Base-by-base conservation (phyloP, 1,140 invertebrate species). In the Pectinophora gossypiella region DNA sequence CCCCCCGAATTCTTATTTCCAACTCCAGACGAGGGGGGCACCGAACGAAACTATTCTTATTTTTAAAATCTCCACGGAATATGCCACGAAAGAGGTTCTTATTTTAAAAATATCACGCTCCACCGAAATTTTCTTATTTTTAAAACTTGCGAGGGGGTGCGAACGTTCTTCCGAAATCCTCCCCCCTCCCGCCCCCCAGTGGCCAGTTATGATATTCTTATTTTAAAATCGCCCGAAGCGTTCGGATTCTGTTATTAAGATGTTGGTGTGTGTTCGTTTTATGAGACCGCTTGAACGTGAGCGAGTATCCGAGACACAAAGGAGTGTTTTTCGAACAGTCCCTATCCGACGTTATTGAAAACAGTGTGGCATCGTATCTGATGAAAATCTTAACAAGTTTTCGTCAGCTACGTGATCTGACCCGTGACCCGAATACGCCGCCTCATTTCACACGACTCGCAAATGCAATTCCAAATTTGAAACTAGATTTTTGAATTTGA, bases 21-120 rank as follows among this genome's bases (percentile, higher is more conserved):
- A 85, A 79, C 79, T 80, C 82, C 82, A 85, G 82, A 85, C 82
- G 77, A 66, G 68, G 64, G 76, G 68, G 74, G 76, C 74, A 79
- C 82, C 78, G 76, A 18, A 40, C 76, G 73, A 86, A 86, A 86
- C 83, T 86, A 86, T 86, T 86, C 80, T 86, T 84, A 86, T 86
- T 86, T 40, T 86, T 81, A 86, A 84, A 86, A 85, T 81, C 78
- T 84, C 83, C 72, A 81, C 83, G 83, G 83, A 86, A 84, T 86
- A 86, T 79, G 83, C 78, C 78, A 77, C 78, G 78, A 80, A 77
- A 81, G 80, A 84, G 79, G 75, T 80, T 82, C 78, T 82, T 81
- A 81, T 83, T 83, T 82, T 82, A 83, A 85, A 81, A 85, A 85
- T 83, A 85, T 85, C 79, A 85, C 81, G 81, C 79, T 83, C 80